A percentile compares a stretch with the other conserved stretches of the same genome.
phyloP scores from a whole-genome alignment of 2,888 invertebrate species.

The Elmis aenea region DNA sequence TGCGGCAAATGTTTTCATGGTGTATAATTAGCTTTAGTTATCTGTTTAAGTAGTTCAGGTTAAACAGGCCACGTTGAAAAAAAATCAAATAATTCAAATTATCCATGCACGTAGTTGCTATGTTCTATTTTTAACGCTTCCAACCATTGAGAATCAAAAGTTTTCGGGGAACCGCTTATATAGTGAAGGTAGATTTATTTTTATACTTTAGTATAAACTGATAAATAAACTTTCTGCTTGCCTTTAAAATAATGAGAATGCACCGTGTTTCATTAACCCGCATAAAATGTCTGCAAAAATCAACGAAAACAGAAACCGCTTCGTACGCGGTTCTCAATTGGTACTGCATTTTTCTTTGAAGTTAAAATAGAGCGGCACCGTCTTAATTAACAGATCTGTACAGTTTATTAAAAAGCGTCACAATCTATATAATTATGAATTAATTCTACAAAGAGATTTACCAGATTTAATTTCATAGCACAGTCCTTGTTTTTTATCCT shows the following conservation, averaged over 20 bases:
- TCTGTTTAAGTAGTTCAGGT: conserved; percentile 12
- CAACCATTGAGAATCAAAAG: conserved; percentile 9
- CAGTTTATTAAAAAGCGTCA: too few species aligned
- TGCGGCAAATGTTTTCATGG: conserved; percentile 8
- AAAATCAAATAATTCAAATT: conserved; percentile 13
- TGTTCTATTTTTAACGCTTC: conserved; percentile 13
- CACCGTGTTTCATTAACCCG: conserved; percentile 7
- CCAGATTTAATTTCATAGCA: too few species aligned
- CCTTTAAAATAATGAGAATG: too few species aligned
- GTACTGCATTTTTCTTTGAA: too few species aligned
- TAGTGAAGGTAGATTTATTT: conserved; percentile 12
- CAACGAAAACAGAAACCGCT: too few species aligned
- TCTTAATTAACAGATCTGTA: too few species aligned
- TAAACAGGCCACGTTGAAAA: conserved; percentile 12
- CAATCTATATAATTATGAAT: too few species aligned
- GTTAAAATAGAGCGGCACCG: too few species aligned
- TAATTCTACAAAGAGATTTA: too few species aligned
- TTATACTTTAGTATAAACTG: conserved; percentile 11
- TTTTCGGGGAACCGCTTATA: conserved; percentile 15
- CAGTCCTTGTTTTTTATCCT: too few species aligned
- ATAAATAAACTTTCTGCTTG: conserved; percentile 14
- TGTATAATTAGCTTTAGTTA: conserved; percentile 15
- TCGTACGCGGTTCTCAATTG: too few species aligned
- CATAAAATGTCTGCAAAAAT: too few species aligned
- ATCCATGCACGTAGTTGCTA: conserved; percentile 7